phyloP scores from a whole-genome alignment of 1,140 invertebrate species.

The Glossosoma conforme region DNA sequence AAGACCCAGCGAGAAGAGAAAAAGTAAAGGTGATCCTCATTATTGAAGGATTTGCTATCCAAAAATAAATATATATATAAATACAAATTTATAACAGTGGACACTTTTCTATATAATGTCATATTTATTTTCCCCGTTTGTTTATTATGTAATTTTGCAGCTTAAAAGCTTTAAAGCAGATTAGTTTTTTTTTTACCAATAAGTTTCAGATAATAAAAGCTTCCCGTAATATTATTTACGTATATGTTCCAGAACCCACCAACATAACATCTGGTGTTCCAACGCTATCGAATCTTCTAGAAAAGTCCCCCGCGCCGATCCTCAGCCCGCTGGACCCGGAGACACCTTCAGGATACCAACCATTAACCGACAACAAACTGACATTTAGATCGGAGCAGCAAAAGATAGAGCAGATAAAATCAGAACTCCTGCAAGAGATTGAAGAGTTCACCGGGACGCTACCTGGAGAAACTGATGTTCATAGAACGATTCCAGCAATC shows the following conservation, averaged over 20 bases:
- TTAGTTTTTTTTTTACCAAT: constrained; percentile 36
- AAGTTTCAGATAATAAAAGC: background rate
- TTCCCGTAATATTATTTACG: constrained; percentile 1
- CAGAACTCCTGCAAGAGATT: constrained; percentile 40
- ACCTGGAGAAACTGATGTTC: background rate
- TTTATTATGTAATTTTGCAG: too few relatives aligned
- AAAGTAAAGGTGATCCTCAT: too few relatives aligned
- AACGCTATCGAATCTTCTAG: constrained; percentile 61
- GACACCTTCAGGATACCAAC: constrained; percentile 3
- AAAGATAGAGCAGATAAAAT: constrained; percentile 46
- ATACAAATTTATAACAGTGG: too few relatives aligned
- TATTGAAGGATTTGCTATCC: too few relatives aligned
- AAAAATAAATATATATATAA: too few relatives aligned
- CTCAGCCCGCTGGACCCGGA: constrained; percentile 1
- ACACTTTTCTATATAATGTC: too few relatives aligned
- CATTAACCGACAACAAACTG: constrained; percentile 19
- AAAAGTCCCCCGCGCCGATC: constrained; percentile 37
- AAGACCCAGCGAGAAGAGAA: too few relatives aligned
- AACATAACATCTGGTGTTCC: constrained; percentile 60
- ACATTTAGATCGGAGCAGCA: constrained; percentile 18
- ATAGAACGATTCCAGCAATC: constrained; percentile 16
- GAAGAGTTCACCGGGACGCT: constrained; percentile 37
- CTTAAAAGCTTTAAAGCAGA: too few relatives aligned
- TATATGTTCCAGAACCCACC: constrained; percentile 38
- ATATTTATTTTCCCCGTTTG: too few relatives aligned